Evolutionary conservation across 2,888 invertebrate species (phyloP).

Genomic region (Dorcus hopei): DNA sequence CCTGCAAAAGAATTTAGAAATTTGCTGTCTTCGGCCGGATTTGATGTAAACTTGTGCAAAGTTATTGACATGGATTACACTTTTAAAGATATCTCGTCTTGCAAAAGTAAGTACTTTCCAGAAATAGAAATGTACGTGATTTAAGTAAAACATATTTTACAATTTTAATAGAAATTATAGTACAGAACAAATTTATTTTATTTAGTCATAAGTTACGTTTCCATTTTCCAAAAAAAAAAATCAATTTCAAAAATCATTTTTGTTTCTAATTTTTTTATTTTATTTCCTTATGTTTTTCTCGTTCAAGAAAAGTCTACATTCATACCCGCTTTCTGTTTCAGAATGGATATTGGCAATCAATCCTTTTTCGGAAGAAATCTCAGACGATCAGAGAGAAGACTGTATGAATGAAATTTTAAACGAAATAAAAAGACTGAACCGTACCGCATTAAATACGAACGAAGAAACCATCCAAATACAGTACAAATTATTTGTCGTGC

Average conservation of each 20-base stretch:
- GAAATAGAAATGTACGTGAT: too few relatives aligned
- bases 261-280: too few relatives aligned
- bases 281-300: too few relatives aligned
- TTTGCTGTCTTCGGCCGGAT: conserved; percentile 59
- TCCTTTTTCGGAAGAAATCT: conserved; percentile 65
- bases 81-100: conserved; percentile 55
- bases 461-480: conserved; percentile 35
- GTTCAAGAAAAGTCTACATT: background rate
- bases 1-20: conserved; percentile 57
- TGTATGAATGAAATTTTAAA: conserved; percentile 62
- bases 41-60: conserved; percentile 58
- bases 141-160: too few relatives aligned
- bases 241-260: too few relatives aligned
- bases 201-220: too few relatives aligned
- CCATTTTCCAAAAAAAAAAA: too few relatives aligned
- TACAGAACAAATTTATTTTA: too few relatives aligned
- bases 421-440: conserved; percentile 51
- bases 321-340: conserved; percentile 41
- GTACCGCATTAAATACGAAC: conserved; percentile 47
- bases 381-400: conserved; percentile 55
- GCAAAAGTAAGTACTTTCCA: conserved; percentile 55
- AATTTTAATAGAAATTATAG: too few relatives aligned
- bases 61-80: conserved; percentile 56
- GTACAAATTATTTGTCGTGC: conserved; percentile 29
- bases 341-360: conserved; percentile 67